Percentiles rank a stretch among this genome's conserved stretches.
Conservation (phyloP, 2,797 vertebrate species). For the Pseudochaenichthys georgianus region DNA sequence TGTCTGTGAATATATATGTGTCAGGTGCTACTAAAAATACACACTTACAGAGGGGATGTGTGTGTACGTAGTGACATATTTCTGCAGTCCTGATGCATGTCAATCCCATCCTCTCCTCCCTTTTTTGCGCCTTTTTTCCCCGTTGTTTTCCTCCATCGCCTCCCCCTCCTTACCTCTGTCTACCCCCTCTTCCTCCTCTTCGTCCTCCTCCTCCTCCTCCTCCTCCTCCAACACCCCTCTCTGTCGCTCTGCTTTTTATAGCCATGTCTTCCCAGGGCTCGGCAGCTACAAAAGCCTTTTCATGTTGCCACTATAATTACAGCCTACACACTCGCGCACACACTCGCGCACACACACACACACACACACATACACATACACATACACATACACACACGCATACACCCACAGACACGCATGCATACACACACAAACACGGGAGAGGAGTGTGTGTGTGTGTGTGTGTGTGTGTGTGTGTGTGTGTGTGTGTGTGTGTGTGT, state of each 20-base stretch:
- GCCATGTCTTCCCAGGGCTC: constrained; percentile 81
- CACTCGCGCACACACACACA: constrained; percentile 10
- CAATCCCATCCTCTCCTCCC: constrained; percentile 35
- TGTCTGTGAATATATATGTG: constrained; percentile 46
- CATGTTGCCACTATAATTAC: constrained; percentile 83
- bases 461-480: constrained; percentile 50
- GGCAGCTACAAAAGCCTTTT: constrained; percentile 83
- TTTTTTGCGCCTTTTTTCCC: constrained; percentile 45
- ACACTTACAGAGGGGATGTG: not conserved
- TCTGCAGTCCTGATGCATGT: constrained; percentile 37
- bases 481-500: constrained; percentile 70
- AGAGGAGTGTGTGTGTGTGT: constrained; percentile 49
- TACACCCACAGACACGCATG: too few relatives aligned
- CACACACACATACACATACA: not conserved
- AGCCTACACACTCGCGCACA: constrained; percentile 67
- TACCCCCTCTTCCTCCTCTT: constrained; percentile 28
- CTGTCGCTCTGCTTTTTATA: constrained; percentile 86
- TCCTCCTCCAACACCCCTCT: constrained; percentile 66
- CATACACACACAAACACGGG: constrained; percentile 6
- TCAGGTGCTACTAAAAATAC: constrained; percentile 66
- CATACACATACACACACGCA: constrained; percentile 32
- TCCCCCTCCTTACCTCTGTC: constrained; percentile 25
- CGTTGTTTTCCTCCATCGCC: constrained; percentile 52
- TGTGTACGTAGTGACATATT: constrained; percentile 14
- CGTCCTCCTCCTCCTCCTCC: constrained; percentile 12